These are phyloP conservation scores for Merluccius polli DNA, from an alignment of 2,797 vertebrate genomes.

Conservation along the genomic window DNA sequence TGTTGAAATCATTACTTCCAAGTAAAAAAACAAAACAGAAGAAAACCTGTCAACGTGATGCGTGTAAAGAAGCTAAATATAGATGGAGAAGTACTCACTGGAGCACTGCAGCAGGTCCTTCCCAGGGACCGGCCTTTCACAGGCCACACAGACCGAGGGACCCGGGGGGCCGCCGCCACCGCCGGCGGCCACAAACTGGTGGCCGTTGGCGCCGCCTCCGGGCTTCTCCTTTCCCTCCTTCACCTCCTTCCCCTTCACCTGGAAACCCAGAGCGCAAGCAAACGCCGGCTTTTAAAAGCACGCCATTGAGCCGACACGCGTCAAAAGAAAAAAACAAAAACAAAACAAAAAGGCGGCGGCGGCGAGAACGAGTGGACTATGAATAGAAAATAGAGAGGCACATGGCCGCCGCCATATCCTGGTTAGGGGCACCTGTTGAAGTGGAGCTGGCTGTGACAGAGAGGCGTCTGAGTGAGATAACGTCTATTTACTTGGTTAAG, in stretches of 20 bases:
- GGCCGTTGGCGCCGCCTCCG: slow-evolving; percentile 62
- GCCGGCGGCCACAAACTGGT: slow-evolving; percentile 78
- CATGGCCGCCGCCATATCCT: slow-evolving; percentile 1
- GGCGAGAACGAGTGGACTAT: not conserved
- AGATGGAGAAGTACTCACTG: slow-evolving; percentile 74
- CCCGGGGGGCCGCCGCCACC: slow-evolving; percentile 57
- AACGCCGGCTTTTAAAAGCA: slow-evolving; percentile 5
- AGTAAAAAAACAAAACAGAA: slow-evolving; percentile 30
- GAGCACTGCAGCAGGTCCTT: slow-evolving; percentile 88
- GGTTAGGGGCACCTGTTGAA: slow-evolving; percentile 56
- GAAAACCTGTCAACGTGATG: slow-evolving; percentile 29
- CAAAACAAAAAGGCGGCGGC: not conserved
- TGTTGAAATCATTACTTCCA: slow-evolving; percentile 30
- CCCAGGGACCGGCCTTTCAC: slow-evolving; percentile 83
- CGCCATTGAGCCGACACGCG: slow-evolving; percentile 23
- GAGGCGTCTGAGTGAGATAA: slow-evolving; percentile 39
- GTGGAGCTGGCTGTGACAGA: slow-evolving; percentile 41
- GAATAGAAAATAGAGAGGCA: slow-evolving; percentile 14
- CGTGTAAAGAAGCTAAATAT: slow-evolving; percentile 43
- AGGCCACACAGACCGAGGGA: slow-evolving; percentile 78
- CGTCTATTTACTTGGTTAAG: slow-evolving; percentile 57
- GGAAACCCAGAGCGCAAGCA: slow-evolving; percentile 30
- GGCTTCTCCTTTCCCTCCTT: slow-evolving; percentile 79
- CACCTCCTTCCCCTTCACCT: slow-evolving; percentile 80
- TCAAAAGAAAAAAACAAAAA: slow-evolving; percentile 4